phyloP scores from a whole-genome alignment of 2,888 invertebrate genomes.

The Pseudanteris insignis region DNA sequence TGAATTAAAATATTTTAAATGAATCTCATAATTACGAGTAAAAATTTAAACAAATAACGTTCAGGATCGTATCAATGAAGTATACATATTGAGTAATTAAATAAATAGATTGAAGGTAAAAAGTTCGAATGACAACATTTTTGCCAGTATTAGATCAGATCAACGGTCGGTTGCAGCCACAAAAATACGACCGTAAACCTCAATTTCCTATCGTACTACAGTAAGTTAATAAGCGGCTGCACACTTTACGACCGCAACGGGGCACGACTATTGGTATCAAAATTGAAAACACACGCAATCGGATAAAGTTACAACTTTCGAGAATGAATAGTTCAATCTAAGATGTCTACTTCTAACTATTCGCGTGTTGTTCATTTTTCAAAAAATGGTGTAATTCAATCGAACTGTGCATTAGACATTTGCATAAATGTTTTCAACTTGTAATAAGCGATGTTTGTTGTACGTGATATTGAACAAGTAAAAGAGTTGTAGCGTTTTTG shows the following conservation, averaged over 20 bases:
- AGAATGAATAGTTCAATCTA: conserved; percentile 28
- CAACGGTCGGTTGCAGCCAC: conserved; percentile 26
- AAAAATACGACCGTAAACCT: conserved; percentile 55
- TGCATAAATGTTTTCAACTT: no score
- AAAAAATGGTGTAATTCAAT: no score
- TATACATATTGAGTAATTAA: no score
- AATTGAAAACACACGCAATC: conserved; percentile 53
- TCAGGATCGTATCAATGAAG: not conserved
- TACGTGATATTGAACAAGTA: no score
- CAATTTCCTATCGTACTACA: conserved; percentile 58
- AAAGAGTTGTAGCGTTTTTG: no score
- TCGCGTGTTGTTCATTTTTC: no score
- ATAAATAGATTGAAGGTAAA: no score
- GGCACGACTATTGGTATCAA: conserved; percentile 51
- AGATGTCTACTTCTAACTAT: conserved; percentile 10
- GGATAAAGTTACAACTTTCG: conserved; percentile 34
- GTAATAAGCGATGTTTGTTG: no score
- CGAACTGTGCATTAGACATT: no score
- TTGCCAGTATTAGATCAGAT: conserved; percentile 12
- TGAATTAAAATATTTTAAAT: no score
- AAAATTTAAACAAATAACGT: no score
- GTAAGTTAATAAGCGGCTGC: conserved; percentile 40
- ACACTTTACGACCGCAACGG: conserved; percentile 50
- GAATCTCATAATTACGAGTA: no score
- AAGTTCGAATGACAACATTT: conserved; percentile 14